Conservation (phyloP, 2,113 vertebrate species). For the Clarias magur region DNA sequence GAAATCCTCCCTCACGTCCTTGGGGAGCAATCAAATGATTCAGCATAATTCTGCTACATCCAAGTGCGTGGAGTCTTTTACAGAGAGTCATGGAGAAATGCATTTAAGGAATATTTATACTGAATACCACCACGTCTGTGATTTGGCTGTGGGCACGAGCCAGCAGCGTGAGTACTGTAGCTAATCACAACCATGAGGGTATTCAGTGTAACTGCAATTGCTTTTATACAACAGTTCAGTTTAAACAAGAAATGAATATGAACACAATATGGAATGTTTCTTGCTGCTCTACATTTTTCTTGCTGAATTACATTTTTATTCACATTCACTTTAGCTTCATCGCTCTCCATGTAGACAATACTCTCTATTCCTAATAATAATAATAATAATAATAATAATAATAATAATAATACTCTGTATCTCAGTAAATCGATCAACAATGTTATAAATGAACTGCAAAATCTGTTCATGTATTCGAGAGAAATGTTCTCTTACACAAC, state of each 20-base stretch:
- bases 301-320: too few species aligned
- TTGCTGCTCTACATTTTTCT: background rate
- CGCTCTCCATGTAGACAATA: too few species aligned
- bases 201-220: background rate
- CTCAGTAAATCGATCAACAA: too few species aligned
- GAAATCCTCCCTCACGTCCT: background rate
- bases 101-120: background rate
- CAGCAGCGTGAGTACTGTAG: background rate
- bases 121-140: background rate
- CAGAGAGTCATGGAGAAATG: background rate
- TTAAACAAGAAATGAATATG: background rate
- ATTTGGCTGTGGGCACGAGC: background rate
- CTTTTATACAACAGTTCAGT: background rate
- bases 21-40: slow-evolving; percentile 13
- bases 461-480: too few species aligned
- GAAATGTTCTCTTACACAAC: too few species aligned
- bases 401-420: too few species aligned
- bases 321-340: too few species aligned
- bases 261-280: background rate
- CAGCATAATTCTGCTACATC: background rate
- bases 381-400: too few species aligned
- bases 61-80: background rate
- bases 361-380: too few species aligned
- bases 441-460: too few species aligned
- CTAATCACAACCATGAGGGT: background rate